These are phyloP conservation scores for Paratilapia polleni DNA, from an alignment of 2,113 vertebrate species.

Conservation along the genomic window DNA sequence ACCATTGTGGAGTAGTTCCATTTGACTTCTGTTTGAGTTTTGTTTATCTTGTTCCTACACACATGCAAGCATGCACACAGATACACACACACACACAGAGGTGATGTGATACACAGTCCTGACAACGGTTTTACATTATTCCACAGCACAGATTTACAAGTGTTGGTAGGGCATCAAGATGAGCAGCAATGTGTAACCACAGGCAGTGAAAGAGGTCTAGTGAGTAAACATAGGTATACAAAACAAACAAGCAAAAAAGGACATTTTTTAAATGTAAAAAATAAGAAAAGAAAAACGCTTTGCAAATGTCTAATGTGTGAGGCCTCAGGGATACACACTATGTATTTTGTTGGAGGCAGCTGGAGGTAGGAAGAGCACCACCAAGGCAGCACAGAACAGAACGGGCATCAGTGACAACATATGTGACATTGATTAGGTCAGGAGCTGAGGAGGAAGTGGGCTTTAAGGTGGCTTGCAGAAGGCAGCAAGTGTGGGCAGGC, in stretches of 20 bases:
- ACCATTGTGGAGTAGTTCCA: background rate
- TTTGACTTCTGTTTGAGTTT: background rate
- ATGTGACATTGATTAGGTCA: background rate
- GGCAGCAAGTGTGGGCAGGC: too few relatives aligned
- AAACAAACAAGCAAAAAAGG: too few relatives aligned
- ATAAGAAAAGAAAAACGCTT: background rate
- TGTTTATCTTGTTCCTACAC: background rate
- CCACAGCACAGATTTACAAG: background rate
- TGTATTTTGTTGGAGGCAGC: too few relatives aligned
- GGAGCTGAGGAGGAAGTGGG: background rate
- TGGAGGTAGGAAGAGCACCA: background rate
- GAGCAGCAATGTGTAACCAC: background rate
- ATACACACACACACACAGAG: background rate
- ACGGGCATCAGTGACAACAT: background rate
- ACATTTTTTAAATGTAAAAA: background rate
- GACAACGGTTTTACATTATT: background rate
- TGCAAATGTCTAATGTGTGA: background rate
- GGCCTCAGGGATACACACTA: background rate
- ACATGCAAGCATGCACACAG: rapidly evolving
- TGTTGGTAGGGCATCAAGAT: background rate
- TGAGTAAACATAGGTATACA: background rate
- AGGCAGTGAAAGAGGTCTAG: background rate
- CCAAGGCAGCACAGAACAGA: background rate
- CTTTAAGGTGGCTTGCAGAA: too few relatives aligned
- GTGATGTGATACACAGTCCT: background rate